phyloP scores from a whole-genome alignment of 2,113 vertebrate species.

The Hylia prasina region DNA sequence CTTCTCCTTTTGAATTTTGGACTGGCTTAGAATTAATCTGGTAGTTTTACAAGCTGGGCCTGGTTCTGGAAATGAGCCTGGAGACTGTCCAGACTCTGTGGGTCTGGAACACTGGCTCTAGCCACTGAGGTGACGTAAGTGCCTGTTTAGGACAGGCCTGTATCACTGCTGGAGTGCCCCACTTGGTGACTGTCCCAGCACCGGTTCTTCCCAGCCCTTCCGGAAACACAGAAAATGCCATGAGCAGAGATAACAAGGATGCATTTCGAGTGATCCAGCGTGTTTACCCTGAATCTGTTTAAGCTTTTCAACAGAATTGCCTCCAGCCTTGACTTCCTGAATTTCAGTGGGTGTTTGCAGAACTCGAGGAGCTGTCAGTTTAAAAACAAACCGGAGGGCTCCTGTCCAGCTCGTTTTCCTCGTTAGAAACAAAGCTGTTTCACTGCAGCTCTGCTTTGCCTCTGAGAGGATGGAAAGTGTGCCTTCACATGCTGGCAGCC shows the following conservation, averaged over 20 bases:
- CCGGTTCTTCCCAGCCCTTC: neutral
- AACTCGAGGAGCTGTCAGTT: neutral
- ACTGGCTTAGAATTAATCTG: neutral
- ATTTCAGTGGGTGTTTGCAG: neutral
- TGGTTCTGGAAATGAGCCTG: neutral
- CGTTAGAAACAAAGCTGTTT: neutral
- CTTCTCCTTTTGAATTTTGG: neutral
- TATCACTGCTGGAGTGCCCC: neutral
- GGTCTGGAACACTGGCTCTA: neutral
- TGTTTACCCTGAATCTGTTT: neutral
- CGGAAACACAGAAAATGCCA: neutral
- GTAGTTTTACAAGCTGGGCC: neutral
- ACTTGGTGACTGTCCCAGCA: neutral
- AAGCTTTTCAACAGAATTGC: neutral
- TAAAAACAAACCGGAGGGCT: neutral
- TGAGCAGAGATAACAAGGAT: neutral
- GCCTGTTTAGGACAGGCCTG: neutral
- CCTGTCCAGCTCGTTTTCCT: neutral
- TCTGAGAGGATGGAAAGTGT: slow-evolving; percentile 67
- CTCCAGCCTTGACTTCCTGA: neutral
- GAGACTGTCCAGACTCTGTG: neutral
- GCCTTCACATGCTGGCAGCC: slow-evolving; percentile 25
- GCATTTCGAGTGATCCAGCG: neutral
- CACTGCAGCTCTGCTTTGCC: neutral
- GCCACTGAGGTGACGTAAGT: neutral